Percentiles rank a stretch among this genome's conserved stretches.
Conservation (phyloP, 2,113 vertebrate genomes). For the Chaetops frenatus region DNA sequence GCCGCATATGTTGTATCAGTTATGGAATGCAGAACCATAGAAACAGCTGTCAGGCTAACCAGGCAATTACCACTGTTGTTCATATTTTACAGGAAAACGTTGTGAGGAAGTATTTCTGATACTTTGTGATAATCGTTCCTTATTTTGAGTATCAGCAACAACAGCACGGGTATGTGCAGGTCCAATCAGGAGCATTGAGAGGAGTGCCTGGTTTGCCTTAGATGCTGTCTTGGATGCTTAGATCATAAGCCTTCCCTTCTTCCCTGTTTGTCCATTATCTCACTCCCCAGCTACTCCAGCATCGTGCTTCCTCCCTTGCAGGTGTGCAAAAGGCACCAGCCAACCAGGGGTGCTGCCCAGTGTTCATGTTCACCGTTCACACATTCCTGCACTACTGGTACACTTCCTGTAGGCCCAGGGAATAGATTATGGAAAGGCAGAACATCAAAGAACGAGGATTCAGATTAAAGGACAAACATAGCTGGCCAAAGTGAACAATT, state of each 20-base stretch:
- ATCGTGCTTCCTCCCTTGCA: background rate
- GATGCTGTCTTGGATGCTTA: background rate
- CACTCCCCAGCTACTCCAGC: background rate
- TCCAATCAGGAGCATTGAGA: rapidly evolving
- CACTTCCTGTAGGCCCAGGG: background rate
- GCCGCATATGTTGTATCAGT: rapidly evolving
- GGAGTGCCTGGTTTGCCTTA: background rate
- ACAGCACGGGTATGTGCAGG: rapidly evolving
- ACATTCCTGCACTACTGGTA: background rate
- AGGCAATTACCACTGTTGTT: background rate
- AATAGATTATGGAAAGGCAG: constrained; percentile 14
- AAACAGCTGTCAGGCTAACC: background rate
- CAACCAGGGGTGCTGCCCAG: rapidly evolving
- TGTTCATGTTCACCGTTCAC: rapidly evolving
- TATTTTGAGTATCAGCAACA: background rate
- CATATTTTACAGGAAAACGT: background rate
- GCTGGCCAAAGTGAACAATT: constrained; percentile 73
- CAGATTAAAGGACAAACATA: constrained; percentile 68
- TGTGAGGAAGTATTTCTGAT: background rate
- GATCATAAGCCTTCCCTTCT: background rate
- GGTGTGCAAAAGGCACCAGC: rapidly evolving
- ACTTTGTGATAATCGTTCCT: background rate
- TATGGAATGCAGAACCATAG: background rate
- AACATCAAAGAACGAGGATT: constrained; percentile 1
- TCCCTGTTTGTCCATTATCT: background rate